Conservation (phyloP, 2,113 vertebrate species). For the Marmota flaviventris region DNA sequence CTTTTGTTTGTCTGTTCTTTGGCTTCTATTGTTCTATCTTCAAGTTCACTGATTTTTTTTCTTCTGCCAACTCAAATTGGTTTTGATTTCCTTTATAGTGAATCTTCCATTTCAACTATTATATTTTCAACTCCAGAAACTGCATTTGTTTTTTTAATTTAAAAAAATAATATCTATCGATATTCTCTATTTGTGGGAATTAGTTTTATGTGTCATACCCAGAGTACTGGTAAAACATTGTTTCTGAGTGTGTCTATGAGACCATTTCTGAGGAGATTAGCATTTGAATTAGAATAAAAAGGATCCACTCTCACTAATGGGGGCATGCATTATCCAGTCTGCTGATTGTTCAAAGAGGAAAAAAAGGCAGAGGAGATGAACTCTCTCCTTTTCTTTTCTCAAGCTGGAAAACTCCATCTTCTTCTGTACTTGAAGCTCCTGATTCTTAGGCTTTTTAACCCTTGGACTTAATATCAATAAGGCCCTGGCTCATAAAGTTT, state of each 20-base stretch:
- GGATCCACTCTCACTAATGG: neutral
- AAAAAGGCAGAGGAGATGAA: neutral
- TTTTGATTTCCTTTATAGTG: neutral
- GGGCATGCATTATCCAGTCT: neutral
- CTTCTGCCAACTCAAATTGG: neutral
- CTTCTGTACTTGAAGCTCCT: too few relatives aligned
- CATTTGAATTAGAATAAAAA: neutral
- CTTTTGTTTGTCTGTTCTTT: neutral
- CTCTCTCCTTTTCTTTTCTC: neutral
- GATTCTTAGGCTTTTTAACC: neutral
- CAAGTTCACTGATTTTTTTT: neutral
- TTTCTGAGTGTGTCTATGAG: neutral
- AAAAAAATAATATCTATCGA: neutral
- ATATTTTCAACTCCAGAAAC: neutral
- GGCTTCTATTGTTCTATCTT: neutral
- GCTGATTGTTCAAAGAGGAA: neutral
- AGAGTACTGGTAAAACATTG: neutral
- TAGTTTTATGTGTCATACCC: neutral
- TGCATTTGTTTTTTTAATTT: neutral
- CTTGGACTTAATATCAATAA: neutral
- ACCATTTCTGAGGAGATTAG: neutral
- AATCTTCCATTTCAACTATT: neutral
- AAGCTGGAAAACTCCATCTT: neutral
- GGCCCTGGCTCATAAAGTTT: neutral
- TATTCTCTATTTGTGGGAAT: neutral